Conservation (phyloP, 2,888 invertebrate species). For the Drosophila nigritarsus region DNA sequence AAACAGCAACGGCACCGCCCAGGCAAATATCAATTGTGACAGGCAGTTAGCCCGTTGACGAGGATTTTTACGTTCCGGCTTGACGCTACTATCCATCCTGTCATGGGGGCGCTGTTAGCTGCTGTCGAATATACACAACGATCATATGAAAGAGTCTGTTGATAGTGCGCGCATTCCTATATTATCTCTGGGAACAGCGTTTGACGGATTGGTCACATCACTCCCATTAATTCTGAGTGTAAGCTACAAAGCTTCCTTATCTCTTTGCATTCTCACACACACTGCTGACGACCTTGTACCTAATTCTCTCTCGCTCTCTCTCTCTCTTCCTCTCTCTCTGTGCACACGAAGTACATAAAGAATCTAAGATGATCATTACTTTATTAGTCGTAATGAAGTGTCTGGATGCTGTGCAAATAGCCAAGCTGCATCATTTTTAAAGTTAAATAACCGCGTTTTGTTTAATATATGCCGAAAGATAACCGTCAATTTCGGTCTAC, state of each 20-base stretch:
- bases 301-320: constrained; percentile 12
- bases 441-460: neutral
- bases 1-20: constrained; percentile 83
- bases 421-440: neutral
- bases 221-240: constrained; percentile 9
- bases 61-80: constrained; percentile 83
- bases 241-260: constrained; percentile 37
- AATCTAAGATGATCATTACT: constrained; percentile 13
- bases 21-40: constrained; percentile 83
- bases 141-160: constrained; percentile 7
- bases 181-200: constrained; percentile 1
- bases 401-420: neutral
- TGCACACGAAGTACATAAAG: neutral
- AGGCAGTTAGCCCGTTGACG: constrained; percentile 82
- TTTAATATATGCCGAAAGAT: neutral
- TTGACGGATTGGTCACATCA: constrained; percentile 9
- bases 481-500: neutral
- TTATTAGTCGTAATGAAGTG: constrained; percentile 11
- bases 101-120: constrained; percentile 39
- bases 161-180: constrained; percentile 17
- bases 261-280: constrained; percentile 17
- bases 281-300: constrained; percentile 38
- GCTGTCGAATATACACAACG: constrained; percentile 13
- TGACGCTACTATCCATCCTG: constrained; percentile 83
- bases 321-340: neutral